Evolutionary conservation across 2,797 vertebrate genomes (phyloP), one percentile per base, ranked within the genome.

Genomic region (Saxicola maurus): DNA sequence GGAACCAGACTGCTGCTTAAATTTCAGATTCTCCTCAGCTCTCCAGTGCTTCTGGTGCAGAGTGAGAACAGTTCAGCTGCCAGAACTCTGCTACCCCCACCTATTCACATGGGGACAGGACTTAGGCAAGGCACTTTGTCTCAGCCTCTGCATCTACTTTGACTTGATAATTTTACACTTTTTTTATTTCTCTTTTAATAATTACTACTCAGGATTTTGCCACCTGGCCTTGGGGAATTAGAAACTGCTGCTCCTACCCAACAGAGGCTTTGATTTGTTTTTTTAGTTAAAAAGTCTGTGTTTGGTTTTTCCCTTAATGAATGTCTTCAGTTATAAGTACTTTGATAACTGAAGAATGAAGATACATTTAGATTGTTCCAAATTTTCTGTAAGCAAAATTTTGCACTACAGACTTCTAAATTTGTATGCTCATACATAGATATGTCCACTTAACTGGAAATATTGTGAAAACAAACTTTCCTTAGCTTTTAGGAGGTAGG

Each of bases 261-360:
- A 19, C 3, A 24, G 25, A 78, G 12, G 20, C n/a, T 72, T 46
- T 38, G 49, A 31, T 42, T 43, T 87, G 8, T 48, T 46, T 48
- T 27, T 15, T 24, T 8, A 66, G 73, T 87, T 85, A 43, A 43
- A 25, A 79, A 16, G 13, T 17, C 48, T 24, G 20, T 75, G 24
- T 75, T 21, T 17, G 17, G 1, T 66, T 69, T 89, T 85, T 59
- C 37, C 19, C 20, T 69, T 89, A 64, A 38, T 42, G 72, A 74
- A 52, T 46, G 13, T 42, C 25, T 71, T 83, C 14, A 46, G 57
- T 59, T 35, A 10, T 49, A 79, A 82, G 30, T 42, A n/a, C 19
- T 82, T 61, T 33, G 65, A 61, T 89, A 89, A 66, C 13, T n/a
- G 43, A 78, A 74, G 53, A 71, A 81, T 57, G 69, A 74, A 89